Conservation (phyloP, 2,797 vertebrate genomes). For the Uromys caudimaculatus region DNA sequence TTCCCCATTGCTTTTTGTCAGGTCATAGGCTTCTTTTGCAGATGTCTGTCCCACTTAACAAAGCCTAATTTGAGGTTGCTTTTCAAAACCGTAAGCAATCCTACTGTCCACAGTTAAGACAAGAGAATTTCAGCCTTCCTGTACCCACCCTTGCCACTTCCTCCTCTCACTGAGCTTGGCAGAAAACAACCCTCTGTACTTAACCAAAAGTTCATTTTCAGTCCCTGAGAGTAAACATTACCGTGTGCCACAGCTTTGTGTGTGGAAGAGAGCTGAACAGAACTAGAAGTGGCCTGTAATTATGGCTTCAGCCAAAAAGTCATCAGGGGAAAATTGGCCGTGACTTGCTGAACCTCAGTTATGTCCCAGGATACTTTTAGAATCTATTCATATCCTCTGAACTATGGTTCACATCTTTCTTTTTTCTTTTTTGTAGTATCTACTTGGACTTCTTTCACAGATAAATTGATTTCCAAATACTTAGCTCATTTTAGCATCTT, state of each 20-base stretch:
- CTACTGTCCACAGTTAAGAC: slow-evolving; percentile 72
- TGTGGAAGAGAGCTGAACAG: slow-evolving; percentile 70
- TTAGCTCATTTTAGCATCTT: slow-evolving; percentile 56
- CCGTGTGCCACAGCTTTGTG: slow-evolving; percentile 77
- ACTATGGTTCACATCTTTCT: slow-evolving; percentile 19
- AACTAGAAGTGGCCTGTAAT: slow-evolving; percentile 83
- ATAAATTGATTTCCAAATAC: slow-evolving; percentile 61
- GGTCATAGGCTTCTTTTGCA: slow-evolving; percentile 27
- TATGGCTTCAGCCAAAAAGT: slow-evolving; percentile 82
- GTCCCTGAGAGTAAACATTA: slow-evolving; percentile 82
- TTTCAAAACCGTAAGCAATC: slow-evolving; percentile 72
- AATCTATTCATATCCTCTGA: slow-evolving; percentile 77
- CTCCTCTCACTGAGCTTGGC: slow-evolving; percentile 75
- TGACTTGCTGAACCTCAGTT: slow-evolving; percentile 79
- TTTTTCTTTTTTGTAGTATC: slow-evolving; percentile 12
- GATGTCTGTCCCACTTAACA: slow-evolving; percentile 34
- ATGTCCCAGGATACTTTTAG: slow-evolving; percentile 81
- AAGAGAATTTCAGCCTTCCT: slow-evolving; percentile 77
- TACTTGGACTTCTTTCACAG: slow-evolving; percentile 63
- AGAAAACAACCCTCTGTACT: slow-evolving; percentile 83
- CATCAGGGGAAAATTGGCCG: slow-evolving; percentile 80
- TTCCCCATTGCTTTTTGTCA: slow-evolving; percentile 28
- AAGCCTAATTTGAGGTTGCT: slow-evolving; percentile 71
- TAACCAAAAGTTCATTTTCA: slow-evolving; percentile 84
- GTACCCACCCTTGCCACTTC: slow-evolving; percentile 82